Base-by-base conservation (phyloP, 1,140 invertebrate genomes). In the Monomorium pharaonis region DNA sequence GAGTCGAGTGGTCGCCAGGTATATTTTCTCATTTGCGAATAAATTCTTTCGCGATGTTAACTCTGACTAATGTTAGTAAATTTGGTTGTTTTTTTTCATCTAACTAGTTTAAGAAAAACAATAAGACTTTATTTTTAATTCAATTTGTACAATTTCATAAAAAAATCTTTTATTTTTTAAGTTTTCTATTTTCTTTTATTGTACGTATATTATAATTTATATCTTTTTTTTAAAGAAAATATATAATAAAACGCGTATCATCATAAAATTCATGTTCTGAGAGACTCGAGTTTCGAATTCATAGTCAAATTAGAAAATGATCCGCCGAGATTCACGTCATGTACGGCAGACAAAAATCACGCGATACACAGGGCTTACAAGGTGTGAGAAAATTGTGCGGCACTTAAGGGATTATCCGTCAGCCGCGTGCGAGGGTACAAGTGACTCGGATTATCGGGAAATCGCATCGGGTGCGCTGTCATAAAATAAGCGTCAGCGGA, bases 391-490 rank as follows among this genome's bases (percentile, higher is more conserved):
- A 74, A 74, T 83, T 83, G 78, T 30, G 24, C 67, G 16, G 78
- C 78, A 81, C 65, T 81, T 81, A 72, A 72, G 33, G 51, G 78
- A 81, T 81, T 72, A 81, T 81, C 65, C 51, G 10, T 70, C 21
- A 21, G 30, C 21, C 51, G 65, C 49, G 33, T 81, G 63, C 33
- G 63, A 70, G 49, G n/a, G 12, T 78, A 18, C 60, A 44, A 78
- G 78, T 58, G 78, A 74, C 78, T 58, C 67, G 78, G 67, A 83
- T 83, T 83, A 83, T 83, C 78, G 67, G 78, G 67, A 33, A 83
- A 83, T 83, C 78, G 78, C 78, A 74, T 72, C 78, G 67, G 18
- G 33, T 27, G 0, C n/a, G 27, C 78, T 74, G 67, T 83, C 67
- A 62, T 69, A 37, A 83, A 83, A 74, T 74, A 72, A 58, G 67